phyloP scores from a whole-genome alignment of 2,113 vertebrate genomes.

The Tylochromis polylepis region DNA sequence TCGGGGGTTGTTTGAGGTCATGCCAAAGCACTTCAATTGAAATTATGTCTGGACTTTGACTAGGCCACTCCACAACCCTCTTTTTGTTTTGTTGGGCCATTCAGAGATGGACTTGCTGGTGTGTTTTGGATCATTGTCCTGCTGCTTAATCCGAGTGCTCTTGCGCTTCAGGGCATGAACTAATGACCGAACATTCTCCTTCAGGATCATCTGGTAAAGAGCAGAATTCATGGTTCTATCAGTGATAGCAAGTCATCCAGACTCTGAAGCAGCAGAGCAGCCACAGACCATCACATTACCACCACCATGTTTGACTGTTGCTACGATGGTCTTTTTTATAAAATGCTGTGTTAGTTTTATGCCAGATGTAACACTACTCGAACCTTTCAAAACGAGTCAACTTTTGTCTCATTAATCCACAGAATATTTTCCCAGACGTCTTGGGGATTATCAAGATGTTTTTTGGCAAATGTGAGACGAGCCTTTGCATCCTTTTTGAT shows the following conservation, averaged over 20 bases:
- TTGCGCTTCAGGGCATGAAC: neutral
- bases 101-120: neutral
- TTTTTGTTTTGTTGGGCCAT: neutral
- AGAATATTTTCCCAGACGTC: neutral
- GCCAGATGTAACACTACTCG: too few relatives aligned
- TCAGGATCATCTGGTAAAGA: neutral
- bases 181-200: neutral
- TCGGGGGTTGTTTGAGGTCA: neutral
- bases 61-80: neutral
- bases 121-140: neutral
- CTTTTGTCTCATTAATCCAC: neutral
- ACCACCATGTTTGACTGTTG: too few relatives aligned
- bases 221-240: neutral
- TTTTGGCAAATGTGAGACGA: neutral
- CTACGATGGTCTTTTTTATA: neutral
- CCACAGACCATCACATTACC: neutral
- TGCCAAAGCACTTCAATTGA: neutral
- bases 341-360: too few relatives aligned
- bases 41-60: neutral
- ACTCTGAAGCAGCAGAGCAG: neutral
- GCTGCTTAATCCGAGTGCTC: neutral
- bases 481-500: neutral
- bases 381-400: too few relatives aligned
- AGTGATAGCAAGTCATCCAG: neutral
- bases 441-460: neutral